Evolutionary conservation across 2,113 vertebrate species (phyloP).

Genomic region (Rhizomys pruinosus): DNA sequence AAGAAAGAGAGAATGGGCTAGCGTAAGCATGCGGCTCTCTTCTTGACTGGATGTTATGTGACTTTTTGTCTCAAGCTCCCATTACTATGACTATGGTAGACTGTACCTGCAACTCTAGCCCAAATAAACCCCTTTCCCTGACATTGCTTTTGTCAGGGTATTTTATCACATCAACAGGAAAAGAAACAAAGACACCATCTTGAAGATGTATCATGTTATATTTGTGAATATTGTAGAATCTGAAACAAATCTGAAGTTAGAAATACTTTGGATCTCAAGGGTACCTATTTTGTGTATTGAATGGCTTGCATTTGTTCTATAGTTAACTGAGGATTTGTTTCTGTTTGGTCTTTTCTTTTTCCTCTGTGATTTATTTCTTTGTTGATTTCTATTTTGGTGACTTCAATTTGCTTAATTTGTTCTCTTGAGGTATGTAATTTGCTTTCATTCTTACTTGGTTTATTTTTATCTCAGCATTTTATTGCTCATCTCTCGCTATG

Average conservation of each 20-base stretch:
- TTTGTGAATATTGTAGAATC: not conserved
- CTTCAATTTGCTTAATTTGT: conserved; percentile 34
- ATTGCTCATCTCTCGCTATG: not conserved
- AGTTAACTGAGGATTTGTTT: not conserved
- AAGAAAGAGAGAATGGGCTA: not conserved
- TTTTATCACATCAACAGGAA: not conserved
- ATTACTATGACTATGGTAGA: not conserved
- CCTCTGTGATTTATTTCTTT: not conserved
- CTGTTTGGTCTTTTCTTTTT: not conserved
- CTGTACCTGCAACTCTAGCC: not conserved
- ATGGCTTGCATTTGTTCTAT: not conserved
- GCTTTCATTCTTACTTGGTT: conserved; percentile 21
- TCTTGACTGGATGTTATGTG: not conserved
- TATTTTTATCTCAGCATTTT: conserved; percentile 8
- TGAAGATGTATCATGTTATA: not conserved
- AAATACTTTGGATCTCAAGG: not conserved
- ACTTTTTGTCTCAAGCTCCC: not conserved
- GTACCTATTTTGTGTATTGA: not conserved
- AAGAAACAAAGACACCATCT: not conserved
- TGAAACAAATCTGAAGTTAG: not conserved
- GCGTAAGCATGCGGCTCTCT: no score
- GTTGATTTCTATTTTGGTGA: not conserved
- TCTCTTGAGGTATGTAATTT: conserved; percentile 16
- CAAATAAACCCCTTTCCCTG: not conserved
- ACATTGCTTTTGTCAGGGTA: not conserved